Conservation (phyloP, 2,797 vertebrate genomes). For the Melopsittacus undulatus region DNA sequence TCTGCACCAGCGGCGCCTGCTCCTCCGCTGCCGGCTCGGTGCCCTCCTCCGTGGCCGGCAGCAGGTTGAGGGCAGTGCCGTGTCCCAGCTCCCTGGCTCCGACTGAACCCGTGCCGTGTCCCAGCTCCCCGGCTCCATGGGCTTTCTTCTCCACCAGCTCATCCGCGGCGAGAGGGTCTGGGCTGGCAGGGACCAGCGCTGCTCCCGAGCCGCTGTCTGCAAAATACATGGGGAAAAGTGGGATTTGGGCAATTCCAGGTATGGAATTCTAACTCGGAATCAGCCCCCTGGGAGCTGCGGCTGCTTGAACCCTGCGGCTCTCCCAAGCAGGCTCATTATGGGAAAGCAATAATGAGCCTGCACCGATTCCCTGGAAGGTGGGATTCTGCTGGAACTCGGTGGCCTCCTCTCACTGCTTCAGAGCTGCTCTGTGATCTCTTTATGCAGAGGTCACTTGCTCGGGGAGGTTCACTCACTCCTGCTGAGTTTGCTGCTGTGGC, state of each 20-base stretch:
- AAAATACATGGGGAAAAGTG: neutral
- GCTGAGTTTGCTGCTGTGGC: neutral
- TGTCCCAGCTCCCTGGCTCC: neutral
- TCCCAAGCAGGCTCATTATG: neutral
- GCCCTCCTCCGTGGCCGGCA: rapidly evolving
- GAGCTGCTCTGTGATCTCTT: neutral
- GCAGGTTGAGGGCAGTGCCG: neutral
- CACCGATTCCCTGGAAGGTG: neutral
- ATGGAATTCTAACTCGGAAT: neutral
- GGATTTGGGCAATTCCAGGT: neutral
- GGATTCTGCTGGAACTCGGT: neutral
- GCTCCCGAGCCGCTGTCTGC: constrained; percentile 34
- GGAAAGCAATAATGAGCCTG: neutral
- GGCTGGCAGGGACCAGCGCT: neutral
- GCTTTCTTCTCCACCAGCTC: neutral
- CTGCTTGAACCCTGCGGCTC: neutral
- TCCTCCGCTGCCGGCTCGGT: rapidly evolving
- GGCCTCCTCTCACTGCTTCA: neutral
- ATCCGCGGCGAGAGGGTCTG: neutral
- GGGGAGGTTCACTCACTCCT: neutral
- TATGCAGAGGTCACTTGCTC: neutral
- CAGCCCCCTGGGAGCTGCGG: neutral
- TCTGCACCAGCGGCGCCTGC: rapidly evolving
- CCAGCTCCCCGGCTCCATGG: rapidly evolving
- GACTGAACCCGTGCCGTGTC: neutral